A percentile compares a stretch with the other conserved stretches of the same genome.
phyloP scores from a whole-genome alignment of 2,797 vertebrate genomes.

The Cephalopachus bancanus region DNA sequence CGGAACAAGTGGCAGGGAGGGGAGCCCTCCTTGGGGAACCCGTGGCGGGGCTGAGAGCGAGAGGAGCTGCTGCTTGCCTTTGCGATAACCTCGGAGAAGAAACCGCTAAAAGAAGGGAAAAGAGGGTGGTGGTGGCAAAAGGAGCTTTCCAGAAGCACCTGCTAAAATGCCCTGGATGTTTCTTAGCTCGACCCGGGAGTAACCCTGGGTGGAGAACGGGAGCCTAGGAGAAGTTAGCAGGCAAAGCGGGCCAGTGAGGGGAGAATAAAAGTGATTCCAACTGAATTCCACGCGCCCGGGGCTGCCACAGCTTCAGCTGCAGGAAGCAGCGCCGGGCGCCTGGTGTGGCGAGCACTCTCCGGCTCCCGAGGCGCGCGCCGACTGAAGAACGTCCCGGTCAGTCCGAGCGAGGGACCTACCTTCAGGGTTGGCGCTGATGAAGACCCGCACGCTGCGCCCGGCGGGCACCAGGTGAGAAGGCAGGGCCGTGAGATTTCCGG shows the following conservation, averaged over 20 bases:
- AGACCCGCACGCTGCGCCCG: constrained; percentile 96
- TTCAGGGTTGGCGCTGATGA: constrained; percentile 97
- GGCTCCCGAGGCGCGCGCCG: background rate
- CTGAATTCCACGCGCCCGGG: constrained; percentile 57
- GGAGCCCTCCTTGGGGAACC: background rate
- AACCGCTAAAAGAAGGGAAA: background rate
- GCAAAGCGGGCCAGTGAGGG: background rate
- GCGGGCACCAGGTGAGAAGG: constrained; percentile 94
- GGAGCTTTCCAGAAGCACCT: background rate
- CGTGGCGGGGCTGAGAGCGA: background rate
- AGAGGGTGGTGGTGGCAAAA: background rate
- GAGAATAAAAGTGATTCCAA: constrained; percentile 6
- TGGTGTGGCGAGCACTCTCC: background rate
- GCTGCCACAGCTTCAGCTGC: background rate
- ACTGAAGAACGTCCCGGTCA: background rate
- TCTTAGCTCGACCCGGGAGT: background rate
- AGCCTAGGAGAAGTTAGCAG: background rate
- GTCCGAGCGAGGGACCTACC: constrained; percentile 88
- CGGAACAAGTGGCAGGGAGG: constrained; percentile 3
- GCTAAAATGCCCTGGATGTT: background rate
- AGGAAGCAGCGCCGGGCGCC: background rate
- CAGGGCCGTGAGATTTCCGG: constrained; percentile 94
- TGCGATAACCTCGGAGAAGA: background rate
- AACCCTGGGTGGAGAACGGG: background rate
- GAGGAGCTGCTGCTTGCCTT: background rate